Evolutionary conservation across 2,113 vertebrate species (phyloP).

Genomic region (Entelurus aequoreus): DNA sequence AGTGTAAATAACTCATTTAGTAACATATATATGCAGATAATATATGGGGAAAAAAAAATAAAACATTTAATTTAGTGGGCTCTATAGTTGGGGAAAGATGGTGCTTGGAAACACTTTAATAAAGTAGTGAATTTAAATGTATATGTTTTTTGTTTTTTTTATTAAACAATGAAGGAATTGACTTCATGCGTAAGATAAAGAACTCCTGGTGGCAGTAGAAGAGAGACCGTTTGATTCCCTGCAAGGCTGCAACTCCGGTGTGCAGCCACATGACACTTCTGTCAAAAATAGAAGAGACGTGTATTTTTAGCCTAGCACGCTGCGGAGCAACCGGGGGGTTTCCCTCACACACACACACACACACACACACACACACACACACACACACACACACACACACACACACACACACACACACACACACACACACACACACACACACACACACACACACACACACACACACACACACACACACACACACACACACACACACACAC

Average conservation of each 20-base stretch:
- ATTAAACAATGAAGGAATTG: no score
- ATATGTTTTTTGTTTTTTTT: no score
- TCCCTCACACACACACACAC: not conserved
- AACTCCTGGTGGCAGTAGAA: not conserved
- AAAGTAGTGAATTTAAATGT: no score
- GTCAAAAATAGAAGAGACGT: not conserved
- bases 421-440: conserved; percentile 10
- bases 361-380: conserved; percentile 7
- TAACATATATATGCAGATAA: no score
- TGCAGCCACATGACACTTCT: not conserved
- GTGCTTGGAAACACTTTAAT: no score
- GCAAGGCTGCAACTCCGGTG: not conserved
- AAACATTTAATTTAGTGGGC: no score
- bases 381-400: conserved; percentile 14
- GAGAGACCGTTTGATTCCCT: not conserved
- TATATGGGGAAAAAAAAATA: no score
- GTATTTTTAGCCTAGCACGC: not conserved
- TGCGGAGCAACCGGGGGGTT: not conserved
- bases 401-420: conserved; percentile 8
- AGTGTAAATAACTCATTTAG: no score
- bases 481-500: conserved; percentile 11
- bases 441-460: conserved; percentile 13
- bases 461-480: conserved; percentile 7
- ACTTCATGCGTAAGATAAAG: no score
- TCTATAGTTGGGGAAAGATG: no score